Evolutionary conservation across 2,797 vertebrate genomes (phyloP).

Genomic region (Thalassophryne amazonica): DNA sequence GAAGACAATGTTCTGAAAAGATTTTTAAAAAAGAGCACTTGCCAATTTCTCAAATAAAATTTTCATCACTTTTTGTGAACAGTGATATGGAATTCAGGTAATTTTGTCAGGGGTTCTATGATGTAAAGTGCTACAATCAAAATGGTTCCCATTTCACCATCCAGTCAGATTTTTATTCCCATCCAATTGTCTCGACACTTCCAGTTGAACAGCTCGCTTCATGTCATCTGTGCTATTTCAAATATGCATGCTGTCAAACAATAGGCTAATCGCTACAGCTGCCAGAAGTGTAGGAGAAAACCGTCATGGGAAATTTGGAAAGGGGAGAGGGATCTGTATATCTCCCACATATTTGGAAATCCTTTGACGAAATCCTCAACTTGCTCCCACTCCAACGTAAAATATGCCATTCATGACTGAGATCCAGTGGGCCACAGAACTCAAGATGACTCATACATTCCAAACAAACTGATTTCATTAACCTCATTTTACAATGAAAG

Average conservation of each 20-base stretch:
- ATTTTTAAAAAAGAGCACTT: too few species aligned
- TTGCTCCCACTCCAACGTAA: conserved; percentile 49
- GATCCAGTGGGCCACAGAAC: conserved; percentile 54
- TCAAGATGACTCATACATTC: conserved; percentile 67
- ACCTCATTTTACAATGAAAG: conserved; percentile 31
- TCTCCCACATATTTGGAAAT: conserved; percentile 58
- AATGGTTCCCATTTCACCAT: too few species aligned
- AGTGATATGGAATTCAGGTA: too few species aligned
- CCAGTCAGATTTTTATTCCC: too few species aligned
- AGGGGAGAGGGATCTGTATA: conserved; percentile 73
- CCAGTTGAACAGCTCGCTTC: too few species aligned
- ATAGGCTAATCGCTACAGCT: conserved; percentile 47
- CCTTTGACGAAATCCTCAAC: conserved; percentile 55
- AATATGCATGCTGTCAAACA: conserved; percentile 75
- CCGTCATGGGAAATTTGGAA: conserved; percentile 71
- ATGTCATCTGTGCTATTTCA: conserved; percentile 78
- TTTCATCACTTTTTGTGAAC: too few species aligned
- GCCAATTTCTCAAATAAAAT: too few species aligned
- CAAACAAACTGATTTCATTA: conserved; percentile 46
- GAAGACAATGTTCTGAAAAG: too few species aligned
- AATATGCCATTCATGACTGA: conserved; percentile 72
- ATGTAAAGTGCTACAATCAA: too few species aligned
- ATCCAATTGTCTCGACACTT: too few species aligned
- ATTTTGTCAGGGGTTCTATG: too few species aligned
- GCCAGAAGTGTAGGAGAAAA: conserved; percentile 67